Conservation (phyloP, 2,888 invertebrate species). For the Pachymerium ferrugineum region DNA sequence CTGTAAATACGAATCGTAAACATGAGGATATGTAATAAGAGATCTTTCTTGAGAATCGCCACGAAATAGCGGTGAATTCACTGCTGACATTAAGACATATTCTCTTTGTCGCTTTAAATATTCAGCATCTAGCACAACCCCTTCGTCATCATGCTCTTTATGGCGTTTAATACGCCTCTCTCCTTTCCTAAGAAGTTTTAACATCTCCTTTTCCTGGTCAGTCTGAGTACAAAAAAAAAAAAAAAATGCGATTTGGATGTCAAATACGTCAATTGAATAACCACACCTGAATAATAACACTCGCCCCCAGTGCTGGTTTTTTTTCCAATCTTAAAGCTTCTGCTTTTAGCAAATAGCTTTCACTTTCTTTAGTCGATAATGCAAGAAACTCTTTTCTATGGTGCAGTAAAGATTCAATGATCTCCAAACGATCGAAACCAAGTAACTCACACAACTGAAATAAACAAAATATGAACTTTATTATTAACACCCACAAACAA, state of each 20-base stretch:
- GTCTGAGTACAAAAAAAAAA: constrained; percentile 61
- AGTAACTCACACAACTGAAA: constrained; percentile 71
- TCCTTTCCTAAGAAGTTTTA: constrained; percentile 70
- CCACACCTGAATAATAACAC: constrained; percentile 58
- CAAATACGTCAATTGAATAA: constrained; percentile 30
- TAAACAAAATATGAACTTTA: not conserved
- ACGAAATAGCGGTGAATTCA: constrained; percentile 39
- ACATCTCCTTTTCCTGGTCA: constrained; percentile 69
- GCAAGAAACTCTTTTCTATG: constrained; percentile 51
- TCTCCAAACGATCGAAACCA: constrained; percentile 76
- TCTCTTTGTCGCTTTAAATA: constrained; percentile 45
- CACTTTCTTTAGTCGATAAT: not conserved
- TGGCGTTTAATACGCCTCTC: constrained; percentile 60
- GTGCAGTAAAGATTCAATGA: constrained; percentile 62
- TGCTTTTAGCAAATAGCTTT: not conserved
- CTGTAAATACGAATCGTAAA: constrained; percentile 72
- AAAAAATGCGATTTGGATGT: no score
- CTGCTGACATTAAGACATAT: constrained; percentile 45
- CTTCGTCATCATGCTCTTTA: constrained; percentile 39
- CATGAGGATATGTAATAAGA: constrained; percentile 70
- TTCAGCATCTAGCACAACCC: constrained; percentile 42
- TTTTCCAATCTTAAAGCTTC: constrained; percentile 36
- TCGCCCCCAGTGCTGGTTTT: constrained; percentile 65
- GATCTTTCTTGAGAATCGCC: constrained; percentile 42
- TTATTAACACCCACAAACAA: not conserved